These are phyloP conservation scores for Pachypeltis micranthus DNA, from an alignment of 1,140 invertebrate species.

Conservation along the genomic window DNA sequence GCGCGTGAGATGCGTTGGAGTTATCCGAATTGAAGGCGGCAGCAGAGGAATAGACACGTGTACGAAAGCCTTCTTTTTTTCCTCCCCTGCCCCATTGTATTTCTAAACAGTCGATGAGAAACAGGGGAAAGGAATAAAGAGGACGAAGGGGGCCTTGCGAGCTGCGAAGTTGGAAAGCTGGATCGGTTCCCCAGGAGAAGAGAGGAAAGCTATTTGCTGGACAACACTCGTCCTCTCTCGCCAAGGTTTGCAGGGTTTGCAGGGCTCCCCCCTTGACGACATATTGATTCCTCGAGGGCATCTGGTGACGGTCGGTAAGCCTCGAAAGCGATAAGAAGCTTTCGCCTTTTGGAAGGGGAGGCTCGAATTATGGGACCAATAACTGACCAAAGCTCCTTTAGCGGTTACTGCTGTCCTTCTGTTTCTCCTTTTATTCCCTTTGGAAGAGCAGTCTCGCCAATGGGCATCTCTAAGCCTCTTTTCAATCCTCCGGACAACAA, in stretches of 20 bases:
- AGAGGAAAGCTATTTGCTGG: not conserved
- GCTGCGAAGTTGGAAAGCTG: not conserved
- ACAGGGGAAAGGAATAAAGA: not conserved
- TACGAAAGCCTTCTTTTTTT: no score
- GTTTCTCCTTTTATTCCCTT: not conserved
- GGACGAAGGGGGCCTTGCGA: no score
- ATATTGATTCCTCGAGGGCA: not conserved
- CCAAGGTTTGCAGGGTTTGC: no score
- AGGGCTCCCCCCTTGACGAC: not conserved
- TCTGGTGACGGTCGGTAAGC: not conserved
- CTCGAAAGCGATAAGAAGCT: not conserved
- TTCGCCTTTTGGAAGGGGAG: not conserved
- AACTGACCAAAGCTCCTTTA: not conserved
- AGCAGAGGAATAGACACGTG: no score
- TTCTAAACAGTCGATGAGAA: no score
- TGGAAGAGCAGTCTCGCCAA: no score
- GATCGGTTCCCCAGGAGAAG: not conserved
- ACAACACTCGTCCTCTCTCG: not conserved
- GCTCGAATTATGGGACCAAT: not conserved
- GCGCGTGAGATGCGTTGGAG: no score
- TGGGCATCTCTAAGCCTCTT: no score
- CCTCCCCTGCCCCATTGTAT: no score
- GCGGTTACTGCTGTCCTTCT: not conserved
- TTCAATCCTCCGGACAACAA: no score
- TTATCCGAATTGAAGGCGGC: no score